Conservation (phyloP, 2,113 vertebrate species). For the Chionodraco myersi region DNA sequence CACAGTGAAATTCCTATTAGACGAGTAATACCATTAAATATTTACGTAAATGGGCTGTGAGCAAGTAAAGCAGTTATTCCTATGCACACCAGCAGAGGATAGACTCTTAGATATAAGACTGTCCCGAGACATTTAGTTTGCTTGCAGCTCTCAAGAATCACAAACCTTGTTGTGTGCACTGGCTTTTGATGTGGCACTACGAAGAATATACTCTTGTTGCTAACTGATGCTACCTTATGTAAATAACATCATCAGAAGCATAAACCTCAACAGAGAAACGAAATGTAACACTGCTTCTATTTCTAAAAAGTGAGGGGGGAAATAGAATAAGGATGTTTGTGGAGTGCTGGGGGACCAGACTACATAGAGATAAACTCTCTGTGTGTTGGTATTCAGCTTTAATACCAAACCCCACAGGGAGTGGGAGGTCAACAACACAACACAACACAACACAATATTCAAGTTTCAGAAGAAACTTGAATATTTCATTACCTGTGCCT, state of each 20-base stretch:
- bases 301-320: background rate
- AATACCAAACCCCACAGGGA: slow-evolving; percentile 1
- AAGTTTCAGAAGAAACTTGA: background rate
- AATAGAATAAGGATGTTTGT: slow-evolving; percentile 16
- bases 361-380: slow-evolving; percentile 8
- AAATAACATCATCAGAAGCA: slow-evolving; percentile 11
- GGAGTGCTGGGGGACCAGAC: slow-evolving; percentile 1
- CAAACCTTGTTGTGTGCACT: slow-evolving; percentile 13
- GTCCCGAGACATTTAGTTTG: slow-evolving; percentile 16
- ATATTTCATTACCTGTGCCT: slow-evolving; percentile 3
- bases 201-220: background rate
- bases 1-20: background rate
- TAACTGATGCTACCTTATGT: slow-evolving; percentile 20
- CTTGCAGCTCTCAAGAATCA: slow-evolving; percentile 16
- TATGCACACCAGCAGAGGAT: slow-evolving; percentile 8
- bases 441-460: background rate
- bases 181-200: slow-evolving; percentile 22
- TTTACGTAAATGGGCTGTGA: background rate
- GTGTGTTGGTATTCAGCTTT: slow-evolving; percentile 22
- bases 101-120: slow-evolving; percentile 12
- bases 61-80: background rate
- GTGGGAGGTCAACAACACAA: background rate
- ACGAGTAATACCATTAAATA: background rate
- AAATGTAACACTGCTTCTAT: background rate
- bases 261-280: slow-evolving; percentile 23